phyloP scores from a whole-genome alignment of 2,888 invertebrate genomes.

The Hypomecis punctinalis region DNA sequence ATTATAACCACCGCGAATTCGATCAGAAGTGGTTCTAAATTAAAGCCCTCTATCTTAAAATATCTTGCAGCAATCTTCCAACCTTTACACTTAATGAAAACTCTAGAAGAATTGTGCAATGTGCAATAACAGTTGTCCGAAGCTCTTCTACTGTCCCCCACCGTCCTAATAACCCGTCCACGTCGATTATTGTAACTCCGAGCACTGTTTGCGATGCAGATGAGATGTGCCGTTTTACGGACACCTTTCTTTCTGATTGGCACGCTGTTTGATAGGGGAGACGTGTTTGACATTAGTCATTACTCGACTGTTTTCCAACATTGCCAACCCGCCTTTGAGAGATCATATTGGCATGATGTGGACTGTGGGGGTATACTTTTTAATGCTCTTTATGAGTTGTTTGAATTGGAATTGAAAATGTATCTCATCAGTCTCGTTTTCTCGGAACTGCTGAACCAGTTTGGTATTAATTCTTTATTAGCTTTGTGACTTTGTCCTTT shows the following conservation, averaged over 20 bases:
- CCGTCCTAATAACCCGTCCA: slow-evolving; percentile 60
- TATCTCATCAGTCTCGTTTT: background rate
- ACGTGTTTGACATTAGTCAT: slow-evolving; percentile 30
- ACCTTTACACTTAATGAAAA: too few relatives aligned
- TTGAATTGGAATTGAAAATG: background rate
- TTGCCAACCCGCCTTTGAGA: slow-evolving; percentile 20
- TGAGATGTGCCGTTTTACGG: slow-evolving; percentile 36
- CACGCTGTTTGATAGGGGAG: slow-evolving; percentile 28
- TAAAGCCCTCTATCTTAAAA: too few relatives aligned
- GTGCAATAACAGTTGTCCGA: background rate
- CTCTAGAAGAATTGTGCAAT: too few relatives aligned
- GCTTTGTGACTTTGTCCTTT: too few relatives aligned
- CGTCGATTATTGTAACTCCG: slow-evolving; percentile 42
- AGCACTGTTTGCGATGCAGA: slow-evolving; percentile 45
- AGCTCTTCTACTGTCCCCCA: slow-evolving; percentile 18
- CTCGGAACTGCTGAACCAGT: too few relatives aligned
- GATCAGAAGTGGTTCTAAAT: too few relatives aligned
- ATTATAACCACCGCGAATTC: too few relatives aligned
- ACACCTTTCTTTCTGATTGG: slow-evolving; percentile 36
- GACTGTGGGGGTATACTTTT: background rate
- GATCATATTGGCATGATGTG: slow-evolving; percentile 15
- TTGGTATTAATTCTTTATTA: too few relatives aligned
- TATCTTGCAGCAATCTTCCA: too few relatives aligned
- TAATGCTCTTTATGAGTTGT: background rate
- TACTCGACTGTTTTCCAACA: slow-evolving; percentile 22